These are phyloP conservation scores for Platysternon megacephalum DNA, from an alignment of 2,113 vertebrate genomes.

Conservation along the genomic window DNA sequence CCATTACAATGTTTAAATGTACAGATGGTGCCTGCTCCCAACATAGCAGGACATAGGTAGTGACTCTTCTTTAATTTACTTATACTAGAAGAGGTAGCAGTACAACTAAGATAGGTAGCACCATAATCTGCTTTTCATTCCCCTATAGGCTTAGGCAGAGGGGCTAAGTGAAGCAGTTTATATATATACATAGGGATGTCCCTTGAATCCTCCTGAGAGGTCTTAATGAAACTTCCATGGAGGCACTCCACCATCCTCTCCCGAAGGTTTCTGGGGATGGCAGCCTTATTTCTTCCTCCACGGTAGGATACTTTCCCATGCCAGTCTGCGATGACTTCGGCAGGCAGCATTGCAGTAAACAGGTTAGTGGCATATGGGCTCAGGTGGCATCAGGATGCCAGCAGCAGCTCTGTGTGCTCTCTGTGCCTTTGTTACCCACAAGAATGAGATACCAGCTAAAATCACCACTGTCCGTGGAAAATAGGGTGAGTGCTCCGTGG, in stretches of 20 bases:
- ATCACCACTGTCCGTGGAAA: neutral
- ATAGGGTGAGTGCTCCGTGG: neutral
- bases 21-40: neutral
- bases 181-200: neutral
- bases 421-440: neutral
- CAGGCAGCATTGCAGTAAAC: neutral
- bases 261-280: neutral
- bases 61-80: neutral
- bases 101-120: too few species aligned
- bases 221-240: neutral
- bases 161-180: too few species aligned
- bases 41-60: neutral
- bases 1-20: neutral
- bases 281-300: neutral
- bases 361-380: neutral
- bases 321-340: neutral
- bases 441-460: neutral
- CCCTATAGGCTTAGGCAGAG: too few species aligned
- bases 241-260: neutral
- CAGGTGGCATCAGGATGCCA: neutral
- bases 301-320: neutral
- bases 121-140: too few species aligned
- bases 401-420: neutral
- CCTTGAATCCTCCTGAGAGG: neutral
- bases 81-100: neutral